Evolutionary conservation across 2,113 vertebrate species (phyloP).

Genomic region (Xiphophorus maculatus): DNA sequence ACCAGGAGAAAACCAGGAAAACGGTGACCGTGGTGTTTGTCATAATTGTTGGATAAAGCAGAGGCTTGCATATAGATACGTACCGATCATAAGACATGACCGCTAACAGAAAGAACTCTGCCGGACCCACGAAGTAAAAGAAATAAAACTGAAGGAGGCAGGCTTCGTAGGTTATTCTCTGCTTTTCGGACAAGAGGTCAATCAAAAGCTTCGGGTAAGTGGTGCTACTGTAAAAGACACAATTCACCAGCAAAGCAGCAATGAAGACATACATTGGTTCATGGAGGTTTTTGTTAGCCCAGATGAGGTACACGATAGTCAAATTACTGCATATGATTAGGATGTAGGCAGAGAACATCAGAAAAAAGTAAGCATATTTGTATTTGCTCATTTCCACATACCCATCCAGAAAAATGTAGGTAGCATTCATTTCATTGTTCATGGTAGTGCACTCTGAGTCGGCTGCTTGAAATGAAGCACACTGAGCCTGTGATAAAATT

Average conservation of each 20-base stretch:
- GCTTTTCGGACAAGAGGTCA: slow-evolving; percentile 38
- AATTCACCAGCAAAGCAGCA: slow-evolving; percentile 4
- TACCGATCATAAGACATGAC: slow-evolving; percentile 48
- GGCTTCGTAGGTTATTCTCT: slow-evolving; percentile 21
- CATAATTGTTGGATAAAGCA: slow-evolving; percentile 18
- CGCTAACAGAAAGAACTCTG: slow-evolving; percentile 19
- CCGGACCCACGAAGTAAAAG: slow-evolving; percentile 4
- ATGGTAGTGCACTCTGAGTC: background rate
- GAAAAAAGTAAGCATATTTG: slow-evolving; percentile 1
- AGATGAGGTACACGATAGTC: slow-evolving; percentile 7
- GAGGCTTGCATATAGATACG: slow-evolving; percentile 28
- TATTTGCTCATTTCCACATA: slow-evolving; percentile 3
- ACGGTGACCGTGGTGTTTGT: background rate
- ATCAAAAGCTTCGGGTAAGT: slow-evolving; percentile 32
- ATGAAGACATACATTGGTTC: slow-evolving; percentile 28
- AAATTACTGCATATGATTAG: slow-evolving; percentile 15
- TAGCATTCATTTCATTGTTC: background rate
- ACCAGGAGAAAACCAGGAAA: slow-evolving; percentile 14
- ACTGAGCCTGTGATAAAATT: background rate
- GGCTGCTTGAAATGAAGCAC: background rate
- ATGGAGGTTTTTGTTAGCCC: slow-evolving; percentile 10
- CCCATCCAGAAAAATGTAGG: background rate
- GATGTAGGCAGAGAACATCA: slow-evolving; percentile 1
- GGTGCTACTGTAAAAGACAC: slow-evolving; percentile 6
- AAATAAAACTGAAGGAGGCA: slow-evolving; percentile 27